Base-by-base conservation (phyloP, 1,140 invertebrate species). In the Magallana angulata region DNA sequence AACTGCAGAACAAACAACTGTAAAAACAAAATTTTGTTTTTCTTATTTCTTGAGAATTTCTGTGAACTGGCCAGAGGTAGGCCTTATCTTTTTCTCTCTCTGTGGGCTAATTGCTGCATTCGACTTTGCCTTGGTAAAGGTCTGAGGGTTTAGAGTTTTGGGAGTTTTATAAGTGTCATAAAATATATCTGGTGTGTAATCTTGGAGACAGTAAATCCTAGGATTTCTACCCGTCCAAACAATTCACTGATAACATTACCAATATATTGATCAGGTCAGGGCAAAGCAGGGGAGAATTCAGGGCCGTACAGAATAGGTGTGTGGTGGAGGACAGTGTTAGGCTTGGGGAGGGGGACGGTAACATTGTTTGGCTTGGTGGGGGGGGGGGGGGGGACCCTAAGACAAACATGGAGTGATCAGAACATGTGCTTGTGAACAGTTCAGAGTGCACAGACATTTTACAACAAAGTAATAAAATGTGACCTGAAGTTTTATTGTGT, bases 101-200 rank as follows among this genome's bases (percentile, higher is more conserved):
- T 12, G 7, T 24, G 1, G 24, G 68, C 68, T 76, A 76, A 76
- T 76, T 76, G 24, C 60, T 62, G 60, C 60, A 62, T 76, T 76
- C 24, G 12, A 24, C 24, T 76, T 12, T 11, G 24, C 18, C 36
- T 76, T 76, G 68, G 68, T 36, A 12, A 24, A 76, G 64, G 68
- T 30, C 36, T 76, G 68, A 12, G 68, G 24, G 68, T 18, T 76
- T 76, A 76, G 68, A 76, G 36, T 76, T 76, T 76, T 76, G 68
- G 68, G 68, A 76, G 68, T 76, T 76, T 76, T 76, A 76, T 24
- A 76, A 76, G 68, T 76, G 68, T 76, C 68, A 76, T 76, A 76
- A 76, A 76, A 76, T 76, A 76, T 76, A 76, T 76, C 68, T 76
- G 68, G 11, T 36, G 68, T 76, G 68, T 76, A 76, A 76, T 76